phyloP scores from a whole-genome alignment of 2,113 vertebrate species.

The Steatornis caripensis region DNA sequence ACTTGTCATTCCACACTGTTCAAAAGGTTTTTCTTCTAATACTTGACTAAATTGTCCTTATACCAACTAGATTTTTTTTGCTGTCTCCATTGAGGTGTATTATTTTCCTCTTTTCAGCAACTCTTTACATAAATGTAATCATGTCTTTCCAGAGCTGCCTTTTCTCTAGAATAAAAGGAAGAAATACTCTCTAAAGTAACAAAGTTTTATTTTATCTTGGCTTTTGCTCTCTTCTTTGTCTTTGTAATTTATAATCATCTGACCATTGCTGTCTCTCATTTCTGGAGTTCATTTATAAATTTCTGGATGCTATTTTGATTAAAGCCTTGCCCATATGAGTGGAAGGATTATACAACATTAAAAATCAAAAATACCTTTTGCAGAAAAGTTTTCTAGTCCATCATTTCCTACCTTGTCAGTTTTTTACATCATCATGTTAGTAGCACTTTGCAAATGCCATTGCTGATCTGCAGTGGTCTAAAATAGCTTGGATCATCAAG shows the following conservation, averaged over 20 bases:
- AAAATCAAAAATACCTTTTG: not conserved
- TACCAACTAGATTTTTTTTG: not conserved
- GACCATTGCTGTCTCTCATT: not conserved
- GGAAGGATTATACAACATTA: not conserved
- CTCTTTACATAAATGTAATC: not conserved
- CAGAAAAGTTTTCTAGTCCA: not conserved
- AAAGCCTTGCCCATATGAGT: not conserved
- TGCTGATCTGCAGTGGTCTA: not conserved
- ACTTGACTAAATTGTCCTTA: not conserved
- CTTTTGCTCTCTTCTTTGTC: not conserved
- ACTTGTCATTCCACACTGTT: not conserved
- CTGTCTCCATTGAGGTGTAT: not conserved
- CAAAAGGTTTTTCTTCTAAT: slow-evolving; percentile 7
- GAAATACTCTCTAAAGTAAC: not conserved
- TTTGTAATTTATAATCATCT: not conserved
- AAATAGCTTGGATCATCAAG: not conserved
- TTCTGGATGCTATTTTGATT: not conserved
- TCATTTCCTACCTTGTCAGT: not conserved
- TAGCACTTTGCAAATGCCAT: not conserved
- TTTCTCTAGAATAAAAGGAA: not conserved
- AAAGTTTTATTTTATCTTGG: not conserved
- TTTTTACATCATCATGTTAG: not conserved
- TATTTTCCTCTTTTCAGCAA: not conserved
- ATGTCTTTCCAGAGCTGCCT: not conserved
- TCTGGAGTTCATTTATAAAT: not conserved